Base-by-base conservation (phyloP, 2,113 vertebrate genomes). In the Phyllopteryx taeniolatus region DNA sequence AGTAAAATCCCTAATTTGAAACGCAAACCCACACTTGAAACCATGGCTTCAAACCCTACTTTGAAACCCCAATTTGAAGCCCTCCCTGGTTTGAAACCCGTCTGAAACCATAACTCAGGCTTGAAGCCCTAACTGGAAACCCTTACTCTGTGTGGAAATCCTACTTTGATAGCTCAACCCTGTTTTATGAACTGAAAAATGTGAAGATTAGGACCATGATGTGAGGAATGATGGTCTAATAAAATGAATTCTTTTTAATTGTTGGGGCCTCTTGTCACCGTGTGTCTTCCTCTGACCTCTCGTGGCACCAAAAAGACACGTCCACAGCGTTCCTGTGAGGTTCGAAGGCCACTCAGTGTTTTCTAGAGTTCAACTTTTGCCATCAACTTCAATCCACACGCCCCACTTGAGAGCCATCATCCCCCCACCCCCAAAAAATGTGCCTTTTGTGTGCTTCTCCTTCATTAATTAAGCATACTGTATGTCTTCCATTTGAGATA, bases 381-480 rank as follows among this genome's bases (percentile, higher is more conserved):
- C 43, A 77, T 71, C 70, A 81, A 74, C 61, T 62, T 79, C 84
- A 86, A 87, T 89, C 87, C 72, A 59, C 75, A 71, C 75, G 81
- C 86, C 80, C 86, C 80, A 88, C 77, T 83, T 88, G 81, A 44
- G 62, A 80, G 59, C 83, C 82, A 67, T 79, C 82, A 89, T 86
- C 73, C 56, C 1, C n/a, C 72, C 51, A 72, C 80, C 59, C 82
- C 47, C 49, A 87, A 90, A 54, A 87, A 90, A 83, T 33, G 79
- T 83, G 87, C 79, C 88, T 74, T 83, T 78, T 77, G 70, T 85
- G 78, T 87, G 83, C 70, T 79, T 81, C 80, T 73, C 83, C 35
- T 64, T n/a, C 62, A 70, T 88, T 92, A 87, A 93, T 93, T 93
- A 93, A 82, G 90, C 93, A 93, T 93, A 39, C 35, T 39, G 35